Percentiles rank a stretch among this genome's conserved stretches.
These are phyloP conservation scores for Zootoca vivipara DNA, from an alignment of 2,113 vertebrate species.

Conservation along the genomic window DNA sequence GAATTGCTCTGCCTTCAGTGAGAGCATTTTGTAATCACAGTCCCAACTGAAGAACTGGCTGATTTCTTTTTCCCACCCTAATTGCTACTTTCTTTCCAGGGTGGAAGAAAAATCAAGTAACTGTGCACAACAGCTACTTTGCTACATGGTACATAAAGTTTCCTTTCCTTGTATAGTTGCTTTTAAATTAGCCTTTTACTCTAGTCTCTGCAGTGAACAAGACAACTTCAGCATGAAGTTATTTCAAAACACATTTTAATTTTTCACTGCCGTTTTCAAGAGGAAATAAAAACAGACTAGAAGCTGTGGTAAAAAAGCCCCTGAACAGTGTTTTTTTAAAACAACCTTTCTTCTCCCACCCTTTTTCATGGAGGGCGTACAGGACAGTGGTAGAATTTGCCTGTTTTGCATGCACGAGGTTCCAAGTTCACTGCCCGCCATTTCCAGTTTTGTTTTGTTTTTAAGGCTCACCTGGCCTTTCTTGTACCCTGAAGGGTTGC, in stretches of 20 bases:
- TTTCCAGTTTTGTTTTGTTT: too few species aligned
- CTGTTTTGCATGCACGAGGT: too few species aligned
- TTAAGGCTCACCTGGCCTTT: too few species aligned
- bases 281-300: constrained; percentile 44
- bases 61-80: not conserved
- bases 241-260: constrained; percentile 58
- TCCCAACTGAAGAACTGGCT: constrained; percentile 1
- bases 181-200: constrained; percentile 62
- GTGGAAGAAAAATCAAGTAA: not conserved
- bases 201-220: constrained; percentile 42
- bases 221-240: constrained; percentile 55
- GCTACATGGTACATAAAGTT: constrained; percentile 26
- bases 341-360: too few species aligned
- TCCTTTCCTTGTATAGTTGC: constrained; percentile 30
- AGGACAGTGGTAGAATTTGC: too few species aligned
- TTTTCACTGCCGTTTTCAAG: constrained; percentile 27
- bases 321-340: constrained; percentile 2
- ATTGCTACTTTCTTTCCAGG: not conserved
- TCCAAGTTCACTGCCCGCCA: too few species aligned
- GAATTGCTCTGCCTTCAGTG: not conserved
- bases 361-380: too few species aligned
- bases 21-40: constrained; percentile 24
- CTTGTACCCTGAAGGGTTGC: too few species aligned
- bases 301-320: constrained; percentile 34
- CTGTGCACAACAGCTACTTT: constrained; percentile 20